Evolutionary conservation across 2,113 vertebrate genomes (phyloP).

Genomic region (Otus sunia): DNA sequence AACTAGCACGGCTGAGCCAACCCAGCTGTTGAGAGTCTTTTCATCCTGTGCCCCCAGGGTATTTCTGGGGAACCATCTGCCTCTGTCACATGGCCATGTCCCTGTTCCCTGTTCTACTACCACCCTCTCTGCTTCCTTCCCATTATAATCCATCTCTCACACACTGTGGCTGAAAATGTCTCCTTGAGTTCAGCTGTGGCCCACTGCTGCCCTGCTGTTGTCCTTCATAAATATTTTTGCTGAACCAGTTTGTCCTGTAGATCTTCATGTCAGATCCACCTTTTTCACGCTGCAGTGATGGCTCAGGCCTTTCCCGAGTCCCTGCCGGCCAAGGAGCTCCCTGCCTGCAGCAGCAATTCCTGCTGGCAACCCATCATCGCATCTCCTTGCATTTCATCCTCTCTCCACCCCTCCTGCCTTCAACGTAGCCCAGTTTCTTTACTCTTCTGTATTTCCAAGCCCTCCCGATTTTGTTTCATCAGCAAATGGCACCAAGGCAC

Average conservation of each 20-base stretch:
- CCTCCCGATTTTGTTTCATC: not conserved
- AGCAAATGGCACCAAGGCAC: not conserved
- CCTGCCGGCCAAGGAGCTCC: not conserved
- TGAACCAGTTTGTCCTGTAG: not conserved
- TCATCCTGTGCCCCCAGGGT: not conserved
- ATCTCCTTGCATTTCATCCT: not conserved
- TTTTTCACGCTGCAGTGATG: not conserved
- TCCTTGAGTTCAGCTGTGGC: not conserved
- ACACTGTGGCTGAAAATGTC: not conserved
- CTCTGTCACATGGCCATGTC: not conserved
- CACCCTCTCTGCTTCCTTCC: not conserved
- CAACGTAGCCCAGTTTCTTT: not conserved
- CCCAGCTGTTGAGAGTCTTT: not conserved
- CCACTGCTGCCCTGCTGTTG: not conserved
- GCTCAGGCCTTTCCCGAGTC: not conserved
- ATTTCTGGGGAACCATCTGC: not conserved
- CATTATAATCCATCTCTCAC: not conserved
- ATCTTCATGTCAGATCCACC: not conserved
- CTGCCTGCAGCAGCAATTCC: not conserved
- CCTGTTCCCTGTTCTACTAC: not conserved
- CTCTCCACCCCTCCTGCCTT: not conserved
- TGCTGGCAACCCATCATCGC: not conserved
- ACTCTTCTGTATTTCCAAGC: not conserved
- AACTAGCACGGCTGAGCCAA: not conserved
- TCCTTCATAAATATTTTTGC: not conserved